A percentile compares a stretch with the other conserved stretches of the same genome.
Evolutionary conservation across 1,140 invertebrate genomes (phyloP).

Genomic region (Ips nitidus): DNA sequence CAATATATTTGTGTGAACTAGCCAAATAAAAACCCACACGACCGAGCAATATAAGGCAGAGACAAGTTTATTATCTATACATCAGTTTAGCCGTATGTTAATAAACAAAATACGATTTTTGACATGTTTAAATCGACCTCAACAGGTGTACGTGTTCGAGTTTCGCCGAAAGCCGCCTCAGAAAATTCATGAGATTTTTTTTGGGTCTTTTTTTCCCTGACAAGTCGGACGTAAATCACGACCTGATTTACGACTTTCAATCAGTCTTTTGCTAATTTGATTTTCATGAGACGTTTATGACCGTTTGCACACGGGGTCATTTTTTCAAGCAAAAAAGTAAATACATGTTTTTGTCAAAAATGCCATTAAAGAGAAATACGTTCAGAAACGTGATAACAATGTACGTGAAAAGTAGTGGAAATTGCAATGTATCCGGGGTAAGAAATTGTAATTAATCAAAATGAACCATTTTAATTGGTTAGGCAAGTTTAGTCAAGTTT

Average conservation of each 20-base stretch:
- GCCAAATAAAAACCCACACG: constrained; percentile 18
- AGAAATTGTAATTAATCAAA: no score
- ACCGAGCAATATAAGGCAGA: constrained; percentile 17
- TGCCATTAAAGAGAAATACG: no score
- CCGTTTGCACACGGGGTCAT: not conserved
- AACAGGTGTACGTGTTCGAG: constrained; percentile 23
- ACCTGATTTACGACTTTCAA: constrained; percentile 8
- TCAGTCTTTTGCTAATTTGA: constrained; percentile 7
- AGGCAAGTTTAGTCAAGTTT: no score
- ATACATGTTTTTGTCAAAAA: no score
- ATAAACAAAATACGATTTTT: constrained; percentile 20
- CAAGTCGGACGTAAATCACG: constrained; percentile 13
- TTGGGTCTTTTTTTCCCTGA: not conserved
- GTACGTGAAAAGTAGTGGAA: no score
- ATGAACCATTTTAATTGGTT: no score
- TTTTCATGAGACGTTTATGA: constrained; percentile 2
- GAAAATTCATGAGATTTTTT: constrained; percentile 20
- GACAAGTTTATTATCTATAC: constrained; percentile 21
- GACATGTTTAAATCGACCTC: constrained; percentile 14
- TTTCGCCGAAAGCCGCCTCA: constrained; percentile 22
- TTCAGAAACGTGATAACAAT: no score
- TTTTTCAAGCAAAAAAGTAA: no score
- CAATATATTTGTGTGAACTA: not conserved
- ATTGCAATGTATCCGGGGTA: no score
- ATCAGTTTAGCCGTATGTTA: constrained; percentile 23